Percentiles rank a stretch among this genome's conserved stretches.
Evolutionary conservation across 2,113 vertebrate species (phyloP).

Genomic region (Natator depressus): DNA sequence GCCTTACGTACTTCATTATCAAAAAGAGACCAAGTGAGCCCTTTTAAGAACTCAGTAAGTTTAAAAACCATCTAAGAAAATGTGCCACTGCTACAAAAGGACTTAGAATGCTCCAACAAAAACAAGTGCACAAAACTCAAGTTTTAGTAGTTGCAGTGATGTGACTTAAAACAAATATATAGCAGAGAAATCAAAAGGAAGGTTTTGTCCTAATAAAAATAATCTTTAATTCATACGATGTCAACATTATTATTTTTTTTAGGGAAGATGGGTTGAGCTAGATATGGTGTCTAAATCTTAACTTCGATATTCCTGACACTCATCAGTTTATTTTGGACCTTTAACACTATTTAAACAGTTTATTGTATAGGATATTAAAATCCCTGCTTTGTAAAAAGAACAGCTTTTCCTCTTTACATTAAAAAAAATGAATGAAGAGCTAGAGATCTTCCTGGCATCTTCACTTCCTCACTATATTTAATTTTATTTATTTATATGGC

Average conservation of each 20-base stretch:
- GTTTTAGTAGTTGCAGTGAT: neutral
- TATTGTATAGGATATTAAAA: conserved; percentile 18
- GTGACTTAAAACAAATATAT: neutral
- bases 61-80: neutral
- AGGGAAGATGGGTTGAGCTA: neutral
- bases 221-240: accelerated
- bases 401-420: conserved; percentile 18
- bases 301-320: conserved; percentile 19
- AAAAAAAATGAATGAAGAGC: conserved; percentile 17
- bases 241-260: neutral
- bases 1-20: neutral
- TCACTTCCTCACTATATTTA: conserved; percentile 9
- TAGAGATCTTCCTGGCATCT: neutral
- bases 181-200: neutral
- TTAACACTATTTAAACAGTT: neutral
- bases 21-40: neutral
- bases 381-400: neutral
- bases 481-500: neutral
- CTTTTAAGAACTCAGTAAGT: accelerated
- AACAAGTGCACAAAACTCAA: neutral
- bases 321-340: neutral
- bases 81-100: neutral
- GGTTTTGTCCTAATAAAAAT: neutral
- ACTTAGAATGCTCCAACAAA: neutral
- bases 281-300: conserved; percentile 1